Base-by-base conservation (phyloP, 2,113 vertebrate genomes). In the Casuarius casuarius region DNA sequence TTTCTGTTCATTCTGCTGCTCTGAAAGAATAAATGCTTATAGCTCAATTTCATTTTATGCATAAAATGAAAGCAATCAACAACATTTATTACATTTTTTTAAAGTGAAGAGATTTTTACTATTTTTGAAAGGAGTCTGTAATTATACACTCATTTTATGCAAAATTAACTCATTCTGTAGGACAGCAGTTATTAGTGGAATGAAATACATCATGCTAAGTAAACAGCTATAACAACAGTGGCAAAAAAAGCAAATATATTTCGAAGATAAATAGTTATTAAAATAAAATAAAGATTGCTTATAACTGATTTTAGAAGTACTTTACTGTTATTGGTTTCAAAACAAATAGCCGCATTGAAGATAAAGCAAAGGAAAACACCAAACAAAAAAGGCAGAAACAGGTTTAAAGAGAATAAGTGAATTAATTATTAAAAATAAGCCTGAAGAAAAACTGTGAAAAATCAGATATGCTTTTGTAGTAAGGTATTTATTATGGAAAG, bases 131-230 rank as follows among this genome's bases (percentile, higher is more conserved):
- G 33, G 31, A 88, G 26, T 78, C 59, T 80, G 18, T 89, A 94
- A 93, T 93, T 93, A 93, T 28, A 51, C 29, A 52, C 52, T 95
- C 59, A 73, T 52, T 88, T 48, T 90, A 83, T 81, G 68, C 59
- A 93, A 90, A 96, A 95, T 95, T 81, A 94, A 33, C 65, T 92
- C 67, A 66, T 93, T 65, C 90, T 93, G 83, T 16, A 44, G 59
- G 48, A 93, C 48, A 90, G 21, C 16, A 63, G 54, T 84, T 83
- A 88, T 92, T 93, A 93, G 83, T 51, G 54, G 79, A 89, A 92
- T 77, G 68, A 92, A 92, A 86, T 67, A 17, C 54, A 86, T 80
- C 12, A 5, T 38, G 46, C 20, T 94, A 92, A 80, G 35, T 71
- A 92, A 93, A 90, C 35, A 77, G 56, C 40, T 72, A 52, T 66